phyloP scores from a whole-genome alignment of 2,113 vertebrate genomes.

The Zosterops japonicus region DNA sequence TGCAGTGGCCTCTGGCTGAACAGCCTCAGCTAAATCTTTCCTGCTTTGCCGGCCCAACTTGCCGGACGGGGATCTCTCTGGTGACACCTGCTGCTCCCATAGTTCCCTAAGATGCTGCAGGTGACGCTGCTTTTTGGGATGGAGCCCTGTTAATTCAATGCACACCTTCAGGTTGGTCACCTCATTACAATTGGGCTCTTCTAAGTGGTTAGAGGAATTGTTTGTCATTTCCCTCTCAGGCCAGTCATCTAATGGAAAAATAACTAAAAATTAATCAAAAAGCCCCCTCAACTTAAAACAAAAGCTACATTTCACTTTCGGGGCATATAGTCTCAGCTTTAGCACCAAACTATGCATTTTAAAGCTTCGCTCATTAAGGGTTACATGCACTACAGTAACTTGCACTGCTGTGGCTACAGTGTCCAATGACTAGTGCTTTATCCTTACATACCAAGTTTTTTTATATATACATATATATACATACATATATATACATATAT shows the following conservation, averaged over 20 bases:
- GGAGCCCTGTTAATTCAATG: constrained; percentile 97
- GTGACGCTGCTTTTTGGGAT: constrained; percentile 92
- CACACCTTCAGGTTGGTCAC: constrained; percentile 98
- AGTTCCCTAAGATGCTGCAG: constrained; percentile 88
- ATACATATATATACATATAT: constrained; percentile 60
- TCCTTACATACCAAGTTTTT: constrained; percentile 46
- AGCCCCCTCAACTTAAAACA: constrained; percentile 78
- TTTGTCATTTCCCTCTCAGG: constrained; percentile 84
- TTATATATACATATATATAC: constrained; percentile 23
- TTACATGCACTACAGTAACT: constrained; percentile 72
- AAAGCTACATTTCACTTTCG: constrained; percentile 78
- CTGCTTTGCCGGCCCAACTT: constrained; percentile 82
- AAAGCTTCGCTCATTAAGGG: constrained; percentile 60
- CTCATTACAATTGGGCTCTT: constrained; percentile 88
- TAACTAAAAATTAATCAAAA: constrained; percentile 86
- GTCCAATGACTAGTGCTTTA: constrained; percentile 64
- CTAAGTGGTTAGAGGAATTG: constrained; percentile 83
- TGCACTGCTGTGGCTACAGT: constrained; percentile 68
- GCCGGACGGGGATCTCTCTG: constrained; percentile 77
- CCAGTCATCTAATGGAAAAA: constrained; percentile 85
- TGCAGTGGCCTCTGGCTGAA: constrained; percentile 78
- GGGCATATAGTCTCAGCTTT: constrained; percentile 69
- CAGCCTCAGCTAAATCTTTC: constrained; percentile 81
- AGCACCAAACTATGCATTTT: constrained; percentile 67
- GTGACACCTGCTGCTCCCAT: constrained; percentile 83